A percentile compares a stretch with the other conserved stretches of the same genome.
Conservation (phyloP, 2,797 vertebrate species). For the Gambusia yucatana region DNA sequence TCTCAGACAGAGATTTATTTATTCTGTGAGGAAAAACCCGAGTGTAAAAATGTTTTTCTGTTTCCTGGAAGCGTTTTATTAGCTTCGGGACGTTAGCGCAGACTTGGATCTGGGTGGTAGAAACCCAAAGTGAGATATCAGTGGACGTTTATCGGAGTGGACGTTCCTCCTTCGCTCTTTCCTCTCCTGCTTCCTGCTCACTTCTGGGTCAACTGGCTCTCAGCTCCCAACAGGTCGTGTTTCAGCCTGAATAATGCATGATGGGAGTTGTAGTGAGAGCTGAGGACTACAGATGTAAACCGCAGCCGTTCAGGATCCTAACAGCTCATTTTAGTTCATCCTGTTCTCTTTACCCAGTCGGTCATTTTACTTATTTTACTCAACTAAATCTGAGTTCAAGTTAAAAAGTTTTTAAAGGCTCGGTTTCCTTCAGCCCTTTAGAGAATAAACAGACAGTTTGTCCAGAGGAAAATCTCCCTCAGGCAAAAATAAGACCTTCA, state of each 20-base stretch:
- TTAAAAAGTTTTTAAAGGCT: not conserved
- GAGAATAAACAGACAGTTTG: not conserved
- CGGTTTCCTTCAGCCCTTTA: not conserved
- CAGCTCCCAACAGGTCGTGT: constrained; percentile 23
- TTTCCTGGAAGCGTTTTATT: not conserved
- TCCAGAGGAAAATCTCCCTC: not conserved
- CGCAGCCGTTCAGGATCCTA: constrained; percentile 6
- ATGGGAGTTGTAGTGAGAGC: constrained; percentile 64
- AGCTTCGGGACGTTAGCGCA: not conserved
- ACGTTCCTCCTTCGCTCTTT: constrained; percentile 21
- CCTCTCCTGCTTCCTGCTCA: constrained; percentile 10
- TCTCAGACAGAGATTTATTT: not conserved
- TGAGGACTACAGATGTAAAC: constrained; percentile 10
- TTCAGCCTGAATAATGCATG: constrained; percentile 64
- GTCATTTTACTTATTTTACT: not conserved
- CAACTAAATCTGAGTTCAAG: not conserved
- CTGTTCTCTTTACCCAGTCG: not conserved
- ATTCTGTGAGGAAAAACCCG: not conserved
- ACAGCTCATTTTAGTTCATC: not conserved
- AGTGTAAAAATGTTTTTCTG: not conserved
- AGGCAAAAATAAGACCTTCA: not conserved
- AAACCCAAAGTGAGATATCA: not conserved
- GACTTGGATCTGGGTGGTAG: not conserved
- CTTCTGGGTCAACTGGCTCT: constrained; percentile 38
- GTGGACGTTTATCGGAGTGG: constrained; percentile 11